These are phyloP conservation scores for Platyrinchus mystaceus DNA, from an alignment of 2,797 vertebrate species.

Conservation along the genomic window DNA sequence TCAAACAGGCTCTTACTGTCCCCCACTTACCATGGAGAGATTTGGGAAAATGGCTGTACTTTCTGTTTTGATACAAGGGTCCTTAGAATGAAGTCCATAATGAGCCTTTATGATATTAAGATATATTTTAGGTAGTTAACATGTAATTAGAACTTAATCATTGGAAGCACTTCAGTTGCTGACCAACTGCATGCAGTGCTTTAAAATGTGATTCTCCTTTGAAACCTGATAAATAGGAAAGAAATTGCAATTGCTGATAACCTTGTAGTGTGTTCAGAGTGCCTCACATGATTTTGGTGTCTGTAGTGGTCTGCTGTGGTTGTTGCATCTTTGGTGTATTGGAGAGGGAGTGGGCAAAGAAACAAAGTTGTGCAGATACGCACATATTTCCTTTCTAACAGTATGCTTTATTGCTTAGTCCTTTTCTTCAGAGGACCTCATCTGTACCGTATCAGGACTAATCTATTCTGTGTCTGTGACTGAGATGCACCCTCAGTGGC, in stretches of 20 bases:
- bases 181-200: not conserved
- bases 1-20: not conserved
- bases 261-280: not conserved
- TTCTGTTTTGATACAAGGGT: not conserved
- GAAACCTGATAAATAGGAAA: not conserved
- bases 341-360: not conserved
- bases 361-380: fast-evolving
- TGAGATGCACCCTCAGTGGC: not conserved
- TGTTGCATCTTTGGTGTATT: not conserved
- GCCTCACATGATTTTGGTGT: not conserved
- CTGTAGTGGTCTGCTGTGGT: not conserved
- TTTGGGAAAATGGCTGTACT: not conserved
- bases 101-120: not conserved
- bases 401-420: not conserved
- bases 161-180: not conserved
- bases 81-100: not conserved
- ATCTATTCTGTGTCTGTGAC: not conserved
- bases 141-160: not conserved
- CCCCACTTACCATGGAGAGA: not conserved
- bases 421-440: not conserved
- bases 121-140: not conserved
- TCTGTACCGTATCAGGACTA: not conserved
- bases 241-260: not conserved
- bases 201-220: not conserved
- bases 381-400: fast-evolving